Percentiles rank a stretch among this genome's conserved stretches.
Evolutionary conservation across 2,797 vertebrate genomes (phyloP).

Genomic region (Microcaecilia unicolor): DNA sequence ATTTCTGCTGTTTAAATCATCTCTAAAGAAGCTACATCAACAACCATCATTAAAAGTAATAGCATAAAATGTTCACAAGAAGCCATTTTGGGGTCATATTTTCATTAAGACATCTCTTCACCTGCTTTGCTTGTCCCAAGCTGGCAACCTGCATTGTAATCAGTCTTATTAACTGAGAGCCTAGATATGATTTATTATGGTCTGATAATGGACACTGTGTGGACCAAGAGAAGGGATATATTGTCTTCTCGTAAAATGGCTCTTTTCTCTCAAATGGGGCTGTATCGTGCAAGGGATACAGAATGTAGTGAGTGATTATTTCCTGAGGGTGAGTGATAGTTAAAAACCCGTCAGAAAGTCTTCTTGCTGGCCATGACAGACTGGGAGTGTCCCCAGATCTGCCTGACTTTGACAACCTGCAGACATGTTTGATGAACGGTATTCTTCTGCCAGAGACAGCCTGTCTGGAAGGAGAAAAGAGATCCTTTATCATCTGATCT

Average conservation of each 20-base stretch:
- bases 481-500: slow-evolving; percentile 65
- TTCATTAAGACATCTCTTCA: slow-evolving; percentile 69
- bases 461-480: slow-evolving; percentile 74
- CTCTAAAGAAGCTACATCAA: slow-evolving; percentile 62
- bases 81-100: slow-evolving; percentile 68
- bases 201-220: slow-evolving; percentile 73
- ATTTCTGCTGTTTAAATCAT: slow-evolving; percentile 61
- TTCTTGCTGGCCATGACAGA: slow-evolving; percentile 80
- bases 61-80: slow-evolving; percentile 56
- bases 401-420: slow-evolving; percentile 85
- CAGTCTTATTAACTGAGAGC: slow-evolving; percentile 71
- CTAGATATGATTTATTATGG: slow-evolving; percentile 83
- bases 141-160: slow-evolving; percentile 60
- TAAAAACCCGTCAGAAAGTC: slow-evolving; percentile 72
- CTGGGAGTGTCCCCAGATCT: slow-evolving; percentile 62
- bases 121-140: slow-evolving; percentile 58
- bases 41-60: slow-evolving; percentile 68
- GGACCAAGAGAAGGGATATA: slow-evolving; percentile 77
- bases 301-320: slow-evolving; percentile 76
- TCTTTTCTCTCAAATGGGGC: slow-evolving; percentile 65
- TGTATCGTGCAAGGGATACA: slow-evolving; percentile 64
- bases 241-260: slow-evolving; percentile 76
- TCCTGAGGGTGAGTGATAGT: slow-evolving; percentile 85
- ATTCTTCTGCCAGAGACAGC: slow-evolving; percentile 83
- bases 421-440: slow-evolving; percentile 85